Evolutionary conservation across 2,888 invertebrate species (phyloP).

Genomic region (Agrochola macilenta): DNA sequence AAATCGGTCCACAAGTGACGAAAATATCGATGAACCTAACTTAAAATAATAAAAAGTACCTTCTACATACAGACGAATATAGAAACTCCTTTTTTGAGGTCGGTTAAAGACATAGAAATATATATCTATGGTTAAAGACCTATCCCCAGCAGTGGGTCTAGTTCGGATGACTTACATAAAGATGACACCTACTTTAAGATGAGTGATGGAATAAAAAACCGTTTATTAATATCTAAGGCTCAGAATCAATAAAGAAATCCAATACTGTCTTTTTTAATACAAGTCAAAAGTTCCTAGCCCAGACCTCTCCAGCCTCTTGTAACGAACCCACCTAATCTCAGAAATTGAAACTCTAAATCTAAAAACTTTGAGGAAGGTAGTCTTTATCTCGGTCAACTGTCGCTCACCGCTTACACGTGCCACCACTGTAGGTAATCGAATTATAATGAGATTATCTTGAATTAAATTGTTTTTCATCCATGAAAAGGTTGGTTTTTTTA

Average conservation of each 20-base stretch:
- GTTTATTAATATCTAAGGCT: neutral
- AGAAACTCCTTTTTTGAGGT: no score
- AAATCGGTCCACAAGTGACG: no score
- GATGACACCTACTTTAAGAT: neutral
- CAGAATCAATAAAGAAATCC: neutral
- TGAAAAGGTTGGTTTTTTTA: neutral
- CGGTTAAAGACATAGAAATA: no score
- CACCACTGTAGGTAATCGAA: no score
- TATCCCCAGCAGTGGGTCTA: no score
- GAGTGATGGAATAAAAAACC: neutral
- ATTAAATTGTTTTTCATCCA: neutral
- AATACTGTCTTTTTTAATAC: neutral
- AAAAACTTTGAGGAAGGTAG: neutral
- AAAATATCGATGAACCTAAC: no score
- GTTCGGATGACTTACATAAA: neutral
- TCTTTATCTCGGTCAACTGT: neutral
- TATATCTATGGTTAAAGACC: no score
- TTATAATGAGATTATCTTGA: conserved; percentile 1
- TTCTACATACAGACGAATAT: no score
- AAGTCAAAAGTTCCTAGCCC: neutral
- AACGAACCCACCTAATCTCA: conserved; percentile 1
- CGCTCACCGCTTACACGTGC: neutral
- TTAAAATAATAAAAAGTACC: no score
- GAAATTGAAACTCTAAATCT: conserved; percentile 2
- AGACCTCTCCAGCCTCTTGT: neutral